phyloP scores from a whole-genome alignment of 2,888 invertebrate genomes.

The Macropis europaea region DNA sequence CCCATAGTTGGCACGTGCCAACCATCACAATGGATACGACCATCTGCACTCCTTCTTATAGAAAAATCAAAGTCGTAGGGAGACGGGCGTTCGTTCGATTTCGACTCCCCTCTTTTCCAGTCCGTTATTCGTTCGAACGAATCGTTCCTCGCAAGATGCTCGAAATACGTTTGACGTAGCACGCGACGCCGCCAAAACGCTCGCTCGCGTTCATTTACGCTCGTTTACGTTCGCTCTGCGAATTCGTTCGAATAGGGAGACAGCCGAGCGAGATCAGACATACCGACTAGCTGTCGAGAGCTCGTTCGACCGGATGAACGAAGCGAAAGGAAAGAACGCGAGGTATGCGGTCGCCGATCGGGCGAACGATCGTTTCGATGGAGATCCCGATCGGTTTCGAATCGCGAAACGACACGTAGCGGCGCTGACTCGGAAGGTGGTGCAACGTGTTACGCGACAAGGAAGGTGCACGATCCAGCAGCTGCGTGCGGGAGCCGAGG shows the following conservation, averaged over 20 bases:
- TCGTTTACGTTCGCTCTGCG: too few relatives aligned
- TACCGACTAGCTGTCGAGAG: too few relatives aligned
- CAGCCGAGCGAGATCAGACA: too few relatives aligned
- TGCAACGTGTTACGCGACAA: conserved; percentile 30
- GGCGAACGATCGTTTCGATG: too few relatives aligned
- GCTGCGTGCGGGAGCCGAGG: conserved; percentile 68
- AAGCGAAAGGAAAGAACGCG: too few relatives aligned
- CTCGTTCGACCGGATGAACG: too few relatives aligned
- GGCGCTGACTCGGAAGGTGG: conserved; percentile 3
- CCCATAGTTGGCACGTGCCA: conserved; percentile 73
- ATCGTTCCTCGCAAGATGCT: conserved; percentile 1
- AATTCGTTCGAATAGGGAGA: too few relatives aligned
- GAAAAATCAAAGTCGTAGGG: conserved; percentile 69
- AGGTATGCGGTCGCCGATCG: too few relatives aligned
- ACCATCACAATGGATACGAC: conserved; percentile 67
- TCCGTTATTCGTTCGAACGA: conserved; percentile 45
- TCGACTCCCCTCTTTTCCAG: conserved; percentile 38
- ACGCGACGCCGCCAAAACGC: too few relatives aligned
- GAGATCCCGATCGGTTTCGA: neutral
- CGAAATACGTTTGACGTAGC: neutral
- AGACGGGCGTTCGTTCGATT: conserved; percentile 47
- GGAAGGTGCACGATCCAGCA: conserved; percentile 65
- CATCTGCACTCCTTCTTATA: conserved; percentile 74
- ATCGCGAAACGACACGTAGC: neutral
- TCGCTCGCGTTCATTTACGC: too few relatives aligned